Evolutionary conservation across 2,797 vertebrate species (phyloP).

Genomic region (Babyrousa celebensis): DNA sequence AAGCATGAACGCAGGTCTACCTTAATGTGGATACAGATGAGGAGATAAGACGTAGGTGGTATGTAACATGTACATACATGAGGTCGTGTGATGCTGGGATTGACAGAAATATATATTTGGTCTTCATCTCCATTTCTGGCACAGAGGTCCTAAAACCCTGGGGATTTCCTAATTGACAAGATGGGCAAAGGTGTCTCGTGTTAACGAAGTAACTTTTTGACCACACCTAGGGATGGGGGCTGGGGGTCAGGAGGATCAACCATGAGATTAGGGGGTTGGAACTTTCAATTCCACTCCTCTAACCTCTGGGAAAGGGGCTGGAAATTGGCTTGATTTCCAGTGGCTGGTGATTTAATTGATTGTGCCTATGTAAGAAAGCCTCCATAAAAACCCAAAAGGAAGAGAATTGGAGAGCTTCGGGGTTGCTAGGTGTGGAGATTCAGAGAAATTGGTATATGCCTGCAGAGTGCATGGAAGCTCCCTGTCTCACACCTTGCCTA

Average conservation of each 20-base stretch:
- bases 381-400: background rate
- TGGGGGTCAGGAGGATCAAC: background rate
- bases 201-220: background rate
- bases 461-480: background rate
- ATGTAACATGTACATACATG: too few species aligned
- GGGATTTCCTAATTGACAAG: background rate
- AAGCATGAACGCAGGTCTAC: too few species aligned
- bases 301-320: background rate
- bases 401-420: background rate
- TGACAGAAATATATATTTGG: background rate
- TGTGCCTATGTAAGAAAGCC: background rate
- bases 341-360: background rate
- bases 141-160: background rate
- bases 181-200: background rate
- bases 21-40: background rate
- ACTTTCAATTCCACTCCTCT: background rate
- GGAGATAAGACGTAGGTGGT: too few species aligned
- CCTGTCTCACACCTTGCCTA: background rate
- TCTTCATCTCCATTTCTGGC: background rate
- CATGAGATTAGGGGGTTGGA: background rate
- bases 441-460: accelerated
- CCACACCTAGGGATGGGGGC: too few species aligned
- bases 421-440: too few species aligned
- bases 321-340: background rate
- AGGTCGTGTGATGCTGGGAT: background rate